Base-by-base conservation (phyloP, 1,140 invertebrate genomes). In the Anastrepha ludens region DNA sequence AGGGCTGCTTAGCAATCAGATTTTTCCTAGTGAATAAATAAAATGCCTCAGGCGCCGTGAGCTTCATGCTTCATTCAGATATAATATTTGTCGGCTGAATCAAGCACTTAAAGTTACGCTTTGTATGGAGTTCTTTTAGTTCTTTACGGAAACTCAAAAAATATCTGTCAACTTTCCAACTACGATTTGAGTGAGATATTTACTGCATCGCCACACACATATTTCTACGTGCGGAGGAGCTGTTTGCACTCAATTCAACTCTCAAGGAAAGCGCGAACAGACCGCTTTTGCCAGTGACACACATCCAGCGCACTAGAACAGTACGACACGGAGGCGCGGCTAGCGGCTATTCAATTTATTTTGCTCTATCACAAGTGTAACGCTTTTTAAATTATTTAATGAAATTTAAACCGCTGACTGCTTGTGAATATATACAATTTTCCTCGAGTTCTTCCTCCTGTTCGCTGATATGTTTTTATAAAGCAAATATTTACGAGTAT, bases 301-400 rank as follows among this genome's bases (percentile, higher is more conserved):
- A 89, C 89, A 90, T 90, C 88, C 74, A 55, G 81, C 59, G 64
- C 90, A 91, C 91, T 91, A 92, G 91, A 92, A 92, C 91, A 92
- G 91, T 91, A 81, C 74, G 44, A 55, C 47, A 81, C n/a, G 89
- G 50, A 67, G 86, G 58, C 86, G 78, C 44, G 78, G 39, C 86
- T 41, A n/a, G 44, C 67, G 60, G 17, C 11, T 50, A 86, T 81
- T 29, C 20, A 29, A 90, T 90, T 88, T 87, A 90, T 89, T 87
- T 91, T 92, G n/a, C 87, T 92, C 89, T 92, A 91, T 92, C 91
- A 92, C 91, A 91, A 92, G 91, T 92, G 91, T 92, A 92, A 92
- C 91, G 91, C 91, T 89, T 85, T 91, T 70, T 86, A 91, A 90
- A 90, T 89, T 87, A 89, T 88, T 87, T 39, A 65, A 55, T 58